Evolutionary conservation across 2,888 invertebrate species (phyloP).

Genomic region (Priocnemis perturbator): DNA sequence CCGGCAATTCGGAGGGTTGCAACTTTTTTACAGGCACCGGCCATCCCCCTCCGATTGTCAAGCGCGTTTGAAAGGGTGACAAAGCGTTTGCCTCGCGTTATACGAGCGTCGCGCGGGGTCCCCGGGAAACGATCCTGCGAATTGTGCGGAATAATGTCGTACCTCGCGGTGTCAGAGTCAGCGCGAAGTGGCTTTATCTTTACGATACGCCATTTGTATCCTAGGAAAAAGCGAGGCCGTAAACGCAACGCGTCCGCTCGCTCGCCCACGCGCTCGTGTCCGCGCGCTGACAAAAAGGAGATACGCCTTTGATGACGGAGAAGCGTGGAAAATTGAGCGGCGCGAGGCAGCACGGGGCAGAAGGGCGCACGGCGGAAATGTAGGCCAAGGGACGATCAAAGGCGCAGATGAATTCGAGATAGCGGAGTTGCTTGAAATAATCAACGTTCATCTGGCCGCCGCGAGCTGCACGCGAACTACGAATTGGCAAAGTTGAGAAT

Average conservation of each 20-base stretch:
- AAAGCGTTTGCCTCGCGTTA: conserved; percentile 23
- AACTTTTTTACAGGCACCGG: conserved; percentile 31
- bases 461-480: too few relatives aligned
- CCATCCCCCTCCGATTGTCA: conserved; percentile 23
- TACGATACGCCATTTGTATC: neutral
- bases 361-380: too few relatives aligned
- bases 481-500: too few relatives aligned
- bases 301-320: neutral
- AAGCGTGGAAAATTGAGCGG: conserved; percentile 1
- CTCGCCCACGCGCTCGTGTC: too few relatives aligned
- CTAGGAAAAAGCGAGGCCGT: conserved; percentile 1
- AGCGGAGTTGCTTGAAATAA: too few relatives aligned
- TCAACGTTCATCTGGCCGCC: too few relatives aligned
- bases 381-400: too few relatives aligned
- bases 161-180: conserved; percentile 9
- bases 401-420: too few relatives aligned
- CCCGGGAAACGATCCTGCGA: conserved; percentile 29
- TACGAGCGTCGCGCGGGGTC: too few relatives aligned
- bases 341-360: neutral
- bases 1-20: conserved; percentile 29
- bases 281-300: too few relatives aligned
- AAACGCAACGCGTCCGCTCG: too few relatives aligned
- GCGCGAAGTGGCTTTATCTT: too few relatives aligned
- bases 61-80: conserved; percentile 41
- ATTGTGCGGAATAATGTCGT: conserved; percentile 35